Evolutionary conservation across 2,113 vertebrate species (phyloP).

Genomic region (Phalacrocorax brasilianus): DNA sequence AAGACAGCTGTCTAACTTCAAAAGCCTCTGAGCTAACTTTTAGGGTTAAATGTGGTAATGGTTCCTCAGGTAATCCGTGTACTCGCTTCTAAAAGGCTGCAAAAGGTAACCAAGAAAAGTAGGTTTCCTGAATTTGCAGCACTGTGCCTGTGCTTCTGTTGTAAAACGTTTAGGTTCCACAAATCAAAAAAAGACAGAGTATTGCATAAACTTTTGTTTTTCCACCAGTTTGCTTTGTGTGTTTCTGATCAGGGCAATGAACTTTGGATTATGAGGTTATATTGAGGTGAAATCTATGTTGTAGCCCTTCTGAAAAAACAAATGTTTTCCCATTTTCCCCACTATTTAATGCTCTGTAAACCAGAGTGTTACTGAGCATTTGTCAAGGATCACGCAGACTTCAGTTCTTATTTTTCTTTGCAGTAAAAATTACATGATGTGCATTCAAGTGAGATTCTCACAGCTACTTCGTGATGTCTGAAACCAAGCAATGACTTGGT

Average conservation of each 20-base stretch:
- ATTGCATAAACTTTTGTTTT: neutral
- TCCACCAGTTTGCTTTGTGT: neutral
- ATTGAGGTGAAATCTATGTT: neutral
- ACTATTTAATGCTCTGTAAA: neutral
- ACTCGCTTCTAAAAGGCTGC: neutral
- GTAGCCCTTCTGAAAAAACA: neutral
- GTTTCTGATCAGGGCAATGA: neutral
- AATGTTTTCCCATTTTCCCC: neutral
- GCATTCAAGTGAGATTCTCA: neutral
- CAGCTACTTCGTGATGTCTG: neutral
- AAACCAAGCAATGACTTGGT: neutral
- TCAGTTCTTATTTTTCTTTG: neutral
- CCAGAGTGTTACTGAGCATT: neutral
- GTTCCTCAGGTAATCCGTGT: neutral
- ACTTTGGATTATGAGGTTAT: neutral
- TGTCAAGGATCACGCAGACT: neutral
- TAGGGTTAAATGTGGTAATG: neutral
- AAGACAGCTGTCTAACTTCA: neutral
- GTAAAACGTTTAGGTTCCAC: neutral
- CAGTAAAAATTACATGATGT: neutral
- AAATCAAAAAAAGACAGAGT: neutral
- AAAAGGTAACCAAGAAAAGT: neutral
- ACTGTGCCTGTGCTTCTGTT: neutral
- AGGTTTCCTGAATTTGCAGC: neutral
- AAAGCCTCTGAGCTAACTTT: neutral